phyloP scores from a whole-genome alignment of 2,888 invertebrate genomes.

The Andrena flavipes region DNA sequence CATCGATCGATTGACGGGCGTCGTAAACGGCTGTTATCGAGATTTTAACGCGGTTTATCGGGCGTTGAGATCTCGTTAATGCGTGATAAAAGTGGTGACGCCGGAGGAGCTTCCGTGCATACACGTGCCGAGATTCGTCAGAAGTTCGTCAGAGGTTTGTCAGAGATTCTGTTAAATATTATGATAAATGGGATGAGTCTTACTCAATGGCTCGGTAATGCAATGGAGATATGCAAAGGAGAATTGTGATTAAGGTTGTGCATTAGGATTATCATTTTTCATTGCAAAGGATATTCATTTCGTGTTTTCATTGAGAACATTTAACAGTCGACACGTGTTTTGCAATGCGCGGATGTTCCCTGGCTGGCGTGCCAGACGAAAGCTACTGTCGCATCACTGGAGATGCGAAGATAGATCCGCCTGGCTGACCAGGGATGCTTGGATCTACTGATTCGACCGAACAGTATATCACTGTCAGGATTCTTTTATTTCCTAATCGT shows the following conservation, averaged over 20 bases:
- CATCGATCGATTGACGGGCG: neutral
- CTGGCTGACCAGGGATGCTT: slow-evolving; percentile 29
- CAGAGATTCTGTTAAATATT: no score
- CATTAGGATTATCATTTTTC: no score
- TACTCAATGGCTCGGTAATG: no score
- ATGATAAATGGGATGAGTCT: no score
- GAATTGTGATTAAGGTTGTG: no score
- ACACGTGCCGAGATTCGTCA: neutral
- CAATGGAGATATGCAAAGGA: no score
- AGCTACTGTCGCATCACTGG: slow-evolving; percentile 40
- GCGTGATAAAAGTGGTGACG: neutral
- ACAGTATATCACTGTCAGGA: neutral
- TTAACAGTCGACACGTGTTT: neutral
- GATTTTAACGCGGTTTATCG: slow-evolving; percentile 20
- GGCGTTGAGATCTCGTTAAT: neutral
- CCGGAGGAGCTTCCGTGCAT: neutral
- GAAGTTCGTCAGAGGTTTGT: neutral
- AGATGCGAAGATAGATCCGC: slow-evolving; percentile 6
- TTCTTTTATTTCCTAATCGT: neutral
- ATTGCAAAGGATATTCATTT: no score
- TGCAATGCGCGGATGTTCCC: neutral
- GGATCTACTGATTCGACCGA: slow-evolving; percentile 22
- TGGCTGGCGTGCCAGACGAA: neutral
- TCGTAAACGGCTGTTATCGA: slow-evolving; percentile 1
- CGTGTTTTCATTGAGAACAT: no score